phyloP scores from a whole-genome alignment of 2,113 vertebrate genomes.

The Eira barbara region DNA sequence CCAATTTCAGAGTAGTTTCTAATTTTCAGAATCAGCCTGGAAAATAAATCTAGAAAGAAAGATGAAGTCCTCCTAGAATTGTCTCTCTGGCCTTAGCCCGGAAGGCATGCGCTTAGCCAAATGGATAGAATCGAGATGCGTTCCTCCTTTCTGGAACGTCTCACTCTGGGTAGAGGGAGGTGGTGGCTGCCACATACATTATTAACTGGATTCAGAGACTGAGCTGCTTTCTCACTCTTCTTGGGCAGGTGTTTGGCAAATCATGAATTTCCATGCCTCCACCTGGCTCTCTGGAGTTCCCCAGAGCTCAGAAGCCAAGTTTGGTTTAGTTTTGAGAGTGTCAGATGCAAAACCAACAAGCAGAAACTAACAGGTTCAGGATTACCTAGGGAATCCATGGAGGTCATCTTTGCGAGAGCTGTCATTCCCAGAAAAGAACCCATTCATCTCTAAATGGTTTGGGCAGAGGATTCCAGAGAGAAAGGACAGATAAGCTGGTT shows the following conservation, averaged over 20 bases:
- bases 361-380: background rate
- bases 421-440: background rate
- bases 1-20: background rate
- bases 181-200: accelerated
- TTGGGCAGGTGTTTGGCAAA: background rate
- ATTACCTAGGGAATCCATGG: background rate
- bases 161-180: background rate
- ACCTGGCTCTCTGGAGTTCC: background rate
- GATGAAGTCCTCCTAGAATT: background rate
- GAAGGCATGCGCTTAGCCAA: background rate
- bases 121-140: background rate
- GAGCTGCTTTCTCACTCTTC: background rate
- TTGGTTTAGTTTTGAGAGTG: background rate
- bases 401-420: background rate
- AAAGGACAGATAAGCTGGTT: background rate
- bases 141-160: background rate
- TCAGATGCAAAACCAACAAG: background rate
- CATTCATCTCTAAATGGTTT: background rate
- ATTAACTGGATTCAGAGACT: background rate
- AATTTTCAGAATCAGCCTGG: background rate
- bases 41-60: background rate
- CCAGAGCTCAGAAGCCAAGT: background rate
- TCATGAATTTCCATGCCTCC: background rate
- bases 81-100: background rate
- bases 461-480: background rate